Evolutionary conservation across 1,140 invertebrate species (phyloP), one percentile per base, ranked within the genome.

Genomic region (Cecropterus lyciades): DNA sequence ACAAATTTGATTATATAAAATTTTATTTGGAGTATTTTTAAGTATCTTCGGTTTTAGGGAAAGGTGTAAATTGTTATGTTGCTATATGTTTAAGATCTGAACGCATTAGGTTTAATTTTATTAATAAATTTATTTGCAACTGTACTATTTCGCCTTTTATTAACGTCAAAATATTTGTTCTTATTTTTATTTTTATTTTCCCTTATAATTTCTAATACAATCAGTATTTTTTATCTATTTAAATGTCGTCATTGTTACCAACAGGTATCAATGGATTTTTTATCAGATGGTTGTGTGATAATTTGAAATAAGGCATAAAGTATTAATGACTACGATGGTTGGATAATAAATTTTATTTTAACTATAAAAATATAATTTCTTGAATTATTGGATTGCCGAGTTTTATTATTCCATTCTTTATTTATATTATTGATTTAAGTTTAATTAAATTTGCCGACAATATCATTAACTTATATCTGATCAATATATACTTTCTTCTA

Each of bases 281-380:
- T 37, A 53, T 53, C 51, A 53, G 14, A 37, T 53, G 13, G 13
- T 14, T 37, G 37, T 37, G 51, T 53, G 37, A 46, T 59, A 59
- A 59, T 33, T 1, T 59, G 48, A 43, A 13, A 17, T 59, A 45
- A 27, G 24, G 27, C 24, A 46, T 14, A 17, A 30, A 5, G 1
- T 59, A 46, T 59, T 59, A 46, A 59, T 46, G 56, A 59, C 56
- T 59, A 27, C 27, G 43, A 8, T 6, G 16, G 14, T 46, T 20
- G 15, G 43, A 59, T 24, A 59, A 46, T 59, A 42, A 42, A 53
- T 40, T 46, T 42, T n/a, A 59, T 59, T 59, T 46, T n/a, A 48
- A n/a, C 43, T 30, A 46, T n/a, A n/a, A n/a, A n/a, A n/a, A 30
- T 11, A 48, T 24, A 24, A 1, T 27, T 59, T 48, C 24, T 59